Conservation (phyloP, 2,888 invertebrate species). For the Volucella inflata region DNA sequence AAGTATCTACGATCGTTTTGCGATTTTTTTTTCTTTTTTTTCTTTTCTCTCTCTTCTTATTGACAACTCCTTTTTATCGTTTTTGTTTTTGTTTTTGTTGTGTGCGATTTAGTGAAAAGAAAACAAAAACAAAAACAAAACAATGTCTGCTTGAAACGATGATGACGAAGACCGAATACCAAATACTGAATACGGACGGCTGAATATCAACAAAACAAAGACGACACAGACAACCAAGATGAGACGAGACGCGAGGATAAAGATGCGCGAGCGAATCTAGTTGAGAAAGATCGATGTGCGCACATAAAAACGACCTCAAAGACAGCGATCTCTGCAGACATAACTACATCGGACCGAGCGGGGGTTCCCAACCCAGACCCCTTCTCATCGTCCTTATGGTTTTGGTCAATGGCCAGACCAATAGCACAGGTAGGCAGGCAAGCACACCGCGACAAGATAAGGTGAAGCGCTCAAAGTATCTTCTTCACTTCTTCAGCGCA, state of each 20-base stretch:
- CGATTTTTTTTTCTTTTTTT: neutral
- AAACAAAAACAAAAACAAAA: slow-evolving; percentile 27
- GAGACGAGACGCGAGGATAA: neutral
- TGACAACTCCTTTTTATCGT: neutral
- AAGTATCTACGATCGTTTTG: slow-evolving; percentile 16
- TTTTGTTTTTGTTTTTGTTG: slow-evolving; percentile 14
- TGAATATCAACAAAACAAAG: slow-evolving; percentile 9
- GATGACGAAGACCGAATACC: neutral
- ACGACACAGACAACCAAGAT: neutral
- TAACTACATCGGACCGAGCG: slow-evolving; percentile 3
- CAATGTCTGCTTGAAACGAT: slow-evolving; percentile 15
- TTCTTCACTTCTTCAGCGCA: slow-evolving; percentile 24
- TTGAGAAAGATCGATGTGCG: slow-evolving; percentile 63
- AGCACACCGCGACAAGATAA: slow-evolving; percentile 4
- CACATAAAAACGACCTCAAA: slow-evolving; percentile 54
- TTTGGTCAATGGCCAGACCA: slow-evolving; percentile 68
- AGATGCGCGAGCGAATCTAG: slow-evolving; percentile 30
- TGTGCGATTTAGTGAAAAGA: slow-evolving; percentile 32
- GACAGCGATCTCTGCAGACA: slow-evolving; percentile 34
- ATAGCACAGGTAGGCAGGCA: slow-evolving; percentile 34
- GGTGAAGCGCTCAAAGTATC: slow-evolving; percentile 26
- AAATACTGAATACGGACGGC: no score
- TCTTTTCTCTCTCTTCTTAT: neutral
- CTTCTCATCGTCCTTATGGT: slow-evolving; percentile 36
- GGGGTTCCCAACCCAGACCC: neutral